Evolutionary conservation across 2,113 vertebrate genomes (phyloP).

Genomic region (Prochilodus magdalenae): DNA sequence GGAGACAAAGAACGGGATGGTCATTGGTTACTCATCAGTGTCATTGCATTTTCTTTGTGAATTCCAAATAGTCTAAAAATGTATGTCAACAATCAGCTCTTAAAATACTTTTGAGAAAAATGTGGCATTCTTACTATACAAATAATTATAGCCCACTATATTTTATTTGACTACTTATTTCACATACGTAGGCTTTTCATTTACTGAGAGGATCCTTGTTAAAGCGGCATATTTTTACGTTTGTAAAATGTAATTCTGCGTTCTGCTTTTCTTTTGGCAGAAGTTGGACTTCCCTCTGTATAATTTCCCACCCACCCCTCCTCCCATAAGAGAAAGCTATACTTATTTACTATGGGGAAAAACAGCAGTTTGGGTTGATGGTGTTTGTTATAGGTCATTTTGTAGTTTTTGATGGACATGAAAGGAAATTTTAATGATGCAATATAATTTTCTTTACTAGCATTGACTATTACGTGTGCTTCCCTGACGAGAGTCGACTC

Average conservation of each 20-base stretch:
- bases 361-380: conserved; percentile 38
- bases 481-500: conserved; percentile 28
- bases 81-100: conserved; percentile 18
- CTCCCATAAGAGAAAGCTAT: conserved; percentile 28
- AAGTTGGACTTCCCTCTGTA: conserved; percentile 35
- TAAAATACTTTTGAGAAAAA: conserved; percentile 14
- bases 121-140: conserved; percentile 17
- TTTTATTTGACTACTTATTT: conserved; percentile 48
- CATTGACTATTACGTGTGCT: conserved; percentile 29
- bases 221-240: conserved; percentile 45
- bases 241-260: conserved; percentile 21
- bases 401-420: conserved; percentile 36
- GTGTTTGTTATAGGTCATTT: conserved; percentile 34
- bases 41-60: conserved; percentile 43
- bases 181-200: conserved; percentile 5
- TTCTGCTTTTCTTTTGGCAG: conserved; percentile 28
- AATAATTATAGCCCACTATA: conserved; percentile 32
- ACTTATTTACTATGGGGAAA: conserved; percentile 36
- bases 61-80: conserved; percentile 21
- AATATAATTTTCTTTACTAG: conserved; percentile 39
- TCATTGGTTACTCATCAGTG: conserved; percentile 31
- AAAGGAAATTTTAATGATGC: conserved; percentile 44
- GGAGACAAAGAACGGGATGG: conserved; percentile 6
- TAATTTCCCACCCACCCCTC: not conserved
- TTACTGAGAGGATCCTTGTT: conserved; percentile 17